Evolutionary conservation across 2,797 vertebrate species (phyloP), one percentile per base, ranked within the genome.

Genomic region (Ctenopoma kingsleyae): DNA sequence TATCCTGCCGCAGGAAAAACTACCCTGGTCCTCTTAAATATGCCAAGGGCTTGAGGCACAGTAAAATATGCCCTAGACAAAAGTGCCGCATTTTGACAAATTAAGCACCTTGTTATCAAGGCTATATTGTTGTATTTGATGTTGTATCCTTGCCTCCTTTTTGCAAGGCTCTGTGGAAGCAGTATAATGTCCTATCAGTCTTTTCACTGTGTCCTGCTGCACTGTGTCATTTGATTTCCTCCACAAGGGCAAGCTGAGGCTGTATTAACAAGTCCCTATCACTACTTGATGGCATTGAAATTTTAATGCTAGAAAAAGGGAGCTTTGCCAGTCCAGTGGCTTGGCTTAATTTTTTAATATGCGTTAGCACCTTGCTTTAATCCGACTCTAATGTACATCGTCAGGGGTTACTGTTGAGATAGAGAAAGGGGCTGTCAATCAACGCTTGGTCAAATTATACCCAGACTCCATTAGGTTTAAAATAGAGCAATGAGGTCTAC

Each of bases 301-400:
- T 92, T 90, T 91, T 90, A 92, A 93, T 90, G 81, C 77, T 11
- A 73, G 72, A 67, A 65, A 59, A 49, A 43, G 63, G 61, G 72
- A 85, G 88, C 86, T 90, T 91, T 93, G 81, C 83, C 90, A 91
- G 91, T 88, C 89, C 86, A 90, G 63, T 91, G 91, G 92, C 84
- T 90, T 91, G 90, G 92, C 92, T 94, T 94, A 91, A 93, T 94
- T 94, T 94, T 93, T 94, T 95, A 94, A 95, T 94, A 94, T 88
- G 91, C 88, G 87, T 93, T 93, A 94, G 92, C 93, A 93, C 93
- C 94, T 93, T 89, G 93, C 90, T 91, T 92, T 94, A 95, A 94
- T 94, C 92, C 93, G 89, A 94, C 94, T 91, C 92, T 93, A 93
- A 94, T 93, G 92, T 93, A 92, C 93, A 82, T 94, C 85, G 89